Evolutionary conservation across 2,888 invertebrate species (phyloP), one percentile per base, ranked within the genome.

Genomic region (Eulithis testata): DNA sequence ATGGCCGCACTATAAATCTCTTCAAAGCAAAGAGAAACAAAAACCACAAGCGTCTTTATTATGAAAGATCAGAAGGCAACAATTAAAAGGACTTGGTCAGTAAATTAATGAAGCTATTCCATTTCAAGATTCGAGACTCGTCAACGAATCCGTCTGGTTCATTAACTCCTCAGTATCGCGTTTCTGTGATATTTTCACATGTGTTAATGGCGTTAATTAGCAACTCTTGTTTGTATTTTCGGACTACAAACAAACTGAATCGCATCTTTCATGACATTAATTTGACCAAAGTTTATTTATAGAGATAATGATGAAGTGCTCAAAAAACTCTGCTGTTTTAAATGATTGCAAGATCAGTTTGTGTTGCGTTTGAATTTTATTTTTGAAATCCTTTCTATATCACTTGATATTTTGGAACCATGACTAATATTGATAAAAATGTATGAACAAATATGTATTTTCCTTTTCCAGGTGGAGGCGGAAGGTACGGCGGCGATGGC

Each of bases 401-500:
- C 40, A 9, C 9, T 40, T 3, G 8, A 40, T 11, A 5, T 31
- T 31, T 5, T 31, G 31, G 4, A 31, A 6, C 31, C 31, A 6
- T 5, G 31, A 31, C 6, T 5, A 3, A 31, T 31, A 31, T 31
- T 31, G 31, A 4, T 31, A 31, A 31, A 47, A 14, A 47, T n/a
- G 3, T 14, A 14, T 14, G 14, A 49, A 27, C 3, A 31, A 51
- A 31, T 2, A 40, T 40, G 5, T 14, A 8, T 54, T 40, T 12
- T 57, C 59, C 51, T 62, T 9, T 73, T 58, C 1, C 77, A 90
- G 90, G 88, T 73, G 84, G 84, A 9, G 90, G 91, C 40, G 91
- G 89, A 40, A 79, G 91, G 75, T 92, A 91, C 80, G 84, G 90
- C 68, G 93, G 88, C 74, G 94, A 90, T 64, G 89, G 89, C 63